Base-by-base conservation (phyloP, 2,797 vertebrate genomes). In the Phoebastria nigripes region DNA sequence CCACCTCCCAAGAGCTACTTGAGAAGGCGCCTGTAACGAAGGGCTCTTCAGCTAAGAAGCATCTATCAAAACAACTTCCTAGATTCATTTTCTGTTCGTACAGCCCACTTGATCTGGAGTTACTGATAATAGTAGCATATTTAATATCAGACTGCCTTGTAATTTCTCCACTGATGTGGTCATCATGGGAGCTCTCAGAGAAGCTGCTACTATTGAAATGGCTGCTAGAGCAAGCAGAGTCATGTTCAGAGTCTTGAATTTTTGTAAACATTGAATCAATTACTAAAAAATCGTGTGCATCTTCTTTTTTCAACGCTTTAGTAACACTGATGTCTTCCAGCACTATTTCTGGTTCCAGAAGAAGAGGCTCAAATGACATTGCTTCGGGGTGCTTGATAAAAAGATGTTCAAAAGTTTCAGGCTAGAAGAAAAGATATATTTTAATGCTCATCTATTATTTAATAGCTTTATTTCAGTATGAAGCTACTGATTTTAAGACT, bases 281-380 rank as follows among this genome's bases (percentile, higher is more conserved):
- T 3, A 92, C 54, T 37, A 95, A 81, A 35, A 95, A 71, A 8
- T 92, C 92, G 52, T 94, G 96, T 5, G 96, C 59, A 13, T 97
- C 96, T 83, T 95, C 94, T 28, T 94, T 94, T 66, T 92, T 95
- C 87, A 87, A 58, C 1, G 78, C 42, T 92, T 98, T 97, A 65
- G 98, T 98, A 55, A 99, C 83, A 44, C 98, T 98, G 96, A 99
- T 97, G 29, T 98, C 98, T 94, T 99, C 98, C 84, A 99, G 99
- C 95, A 99, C 97, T 42, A 98, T 96, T 97, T 99, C 99, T 31
- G 98, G 94, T 39, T 99, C 98, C 87, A 99, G 96, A 89, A 99
- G 98, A 78, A 99, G 98, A 5, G 99, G 98, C 96, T 98, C 98
- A 80, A 98, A 97, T 11, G 98, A 96, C 71, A 98, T 95, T 26